These are phyloP conservation scores for Florisuga fusca DNA, from an alignment of 2,797 vertebrate species.

Conservation along the genomic window DNA sequence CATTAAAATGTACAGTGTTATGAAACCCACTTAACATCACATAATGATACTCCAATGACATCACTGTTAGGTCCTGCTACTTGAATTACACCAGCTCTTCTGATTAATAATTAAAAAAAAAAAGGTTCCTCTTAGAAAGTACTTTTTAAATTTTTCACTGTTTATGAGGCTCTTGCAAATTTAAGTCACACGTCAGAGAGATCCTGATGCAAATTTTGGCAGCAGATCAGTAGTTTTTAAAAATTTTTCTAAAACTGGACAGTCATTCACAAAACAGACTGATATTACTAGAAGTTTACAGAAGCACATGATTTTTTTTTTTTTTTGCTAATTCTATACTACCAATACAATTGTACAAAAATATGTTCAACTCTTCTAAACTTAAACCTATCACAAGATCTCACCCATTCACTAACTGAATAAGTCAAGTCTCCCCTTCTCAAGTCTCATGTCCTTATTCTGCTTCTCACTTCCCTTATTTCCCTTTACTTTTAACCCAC, in stretches of 20 bases:
- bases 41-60: not conserved
- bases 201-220: not conserved
- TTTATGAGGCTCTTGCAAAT: not conserved
- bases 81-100: not conserved
- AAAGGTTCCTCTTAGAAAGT: not conserved
- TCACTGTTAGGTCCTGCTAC: not conserved
- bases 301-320: not conserved
- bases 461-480: not conserved
- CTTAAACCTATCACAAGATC: not conserved
- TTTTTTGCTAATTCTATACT: not conserved
- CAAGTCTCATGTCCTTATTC: not conserved
- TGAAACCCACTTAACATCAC: not conserved
- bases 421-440: not conserved
- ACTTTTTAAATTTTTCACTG: not conserved
- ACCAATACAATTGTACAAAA: not conserved
- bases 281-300: not conserved
- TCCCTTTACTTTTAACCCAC: not conserved
- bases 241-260: not conserved
- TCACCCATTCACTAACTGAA: not conserved
- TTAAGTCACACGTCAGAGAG: not conserved
- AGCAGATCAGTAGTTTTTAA: not conserved
- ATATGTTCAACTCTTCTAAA: not conserved
- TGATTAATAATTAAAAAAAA: not conserved
- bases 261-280: not conserved
- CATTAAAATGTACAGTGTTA: not conserved